Evolutionary conservation across 2,797 vertebrate species (phyloP), one percentile per base, ranked within the genome.

Genomic region (Sebastes aleutianus): DNA sequence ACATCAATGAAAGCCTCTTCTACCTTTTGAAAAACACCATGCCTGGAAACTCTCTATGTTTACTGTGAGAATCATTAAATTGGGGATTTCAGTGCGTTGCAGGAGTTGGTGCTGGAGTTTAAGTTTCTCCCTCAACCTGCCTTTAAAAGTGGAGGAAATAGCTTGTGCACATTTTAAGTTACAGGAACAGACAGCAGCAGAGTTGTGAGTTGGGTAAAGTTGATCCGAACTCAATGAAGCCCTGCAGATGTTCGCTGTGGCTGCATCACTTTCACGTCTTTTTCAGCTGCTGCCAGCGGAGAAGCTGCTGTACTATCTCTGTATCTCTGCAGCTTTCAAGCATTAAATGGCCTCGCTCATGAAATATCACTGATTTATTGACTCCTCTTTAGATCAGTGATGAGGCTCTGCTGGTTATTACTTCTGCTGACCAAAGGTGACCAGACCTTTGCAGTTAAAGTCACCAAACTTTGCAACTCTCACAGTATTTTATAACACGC

Each of bases 1-100:
- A 76, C 65, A 85, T 81, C 56, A 64, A 72, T 72, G 61, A 68
- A 58, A 70, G 22, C 54, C 59, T 76, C 29, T 6, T 75, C 54
- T 61, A 14, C 26, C 20, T 71, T 67, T 73, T 50, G 43, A 78
- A 69, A 71, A 76, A 56, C 66, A n/a, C 68, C n/a, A 61, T 54
- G 39, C 53, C 54, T 34, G 43, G 54, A 66, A 80, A 69, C 71
- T 36, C 27, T 66, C 22, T 10, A 4, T 11, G 31, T 64, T 61
- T 43, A 36, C 11, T 69, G 14, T 18, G 43, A 24, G 26, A 31
- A 26, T 59, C 26, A 63, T 58, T 7, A 7, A 26, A n/a, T 57
- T 29, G 22, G 9, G 13, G 26, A 16, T 72, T 26, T 71, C 24
- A 63, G 57, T 14, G 20, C 3, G 10, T 34, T 9, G 29, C 14